phyloP scores from a whole-genome alignment of 2,797 vertebrate genomes.

The Epinephelus coioides region DNA sequence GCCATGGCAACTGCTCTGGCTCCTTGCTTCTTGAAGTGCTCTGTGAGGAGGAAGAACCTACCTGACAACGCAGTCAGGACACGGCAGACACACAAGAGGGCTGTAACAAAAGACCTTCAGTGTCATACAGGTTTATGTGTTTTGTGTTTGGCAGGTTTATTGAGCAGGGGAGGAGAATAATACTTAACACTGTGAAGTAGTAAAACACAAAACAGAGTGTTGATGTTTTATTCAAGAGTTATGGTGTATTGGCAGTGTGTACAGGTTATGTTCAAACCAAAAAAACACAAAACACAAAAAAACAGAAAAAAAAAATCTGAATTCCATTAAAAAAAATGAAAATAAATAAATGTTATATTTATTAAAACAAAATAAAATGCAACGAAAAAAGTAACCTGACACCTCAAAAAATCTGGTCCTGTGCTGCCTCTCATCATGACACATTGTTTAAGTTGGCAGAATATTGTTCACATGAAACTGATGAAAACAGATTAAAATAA shows the following conservation, averaged over 20 bases:
- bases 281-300: neutral
- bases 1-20: conserved; percentile 81
- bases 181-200: conserved; percentile 37
- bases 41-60: conserved; percentile 65
- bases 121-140: conserved; percentile 31
- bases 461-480: neutral
- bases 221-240: conserved; percentile 67
- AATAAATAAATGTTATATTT: neutral
- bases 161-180: conserved; percentile 31
- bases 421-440: neutral
- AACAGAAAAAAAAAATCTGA: neutral
- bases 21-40: conserved; percentile 60
- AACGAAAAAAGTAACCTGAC: neutral
- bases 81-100: conserved; percentile 12
- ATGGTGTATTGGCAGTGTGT: conserved; percentile 29
- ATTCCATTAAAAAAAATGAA: neutral
- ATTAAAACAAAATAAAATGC: conserved; percentile 10
- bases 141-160: conserved; percentile 48
- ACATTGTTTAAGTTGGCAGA: neutral
- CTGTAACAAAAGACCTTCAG: conserved; percentile 32
- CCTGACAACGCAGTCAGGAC: conserved; percentile 58
- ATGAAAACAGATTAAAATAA: neutral
- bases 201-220: conserved; percentile 52
- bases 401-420: neutral
- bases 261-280: conserved; percentile 33